Evolutionary conservation across 2,888 invertebrate genomes (phyloP).

Genomic region (Orchestes rusci): DNA sequence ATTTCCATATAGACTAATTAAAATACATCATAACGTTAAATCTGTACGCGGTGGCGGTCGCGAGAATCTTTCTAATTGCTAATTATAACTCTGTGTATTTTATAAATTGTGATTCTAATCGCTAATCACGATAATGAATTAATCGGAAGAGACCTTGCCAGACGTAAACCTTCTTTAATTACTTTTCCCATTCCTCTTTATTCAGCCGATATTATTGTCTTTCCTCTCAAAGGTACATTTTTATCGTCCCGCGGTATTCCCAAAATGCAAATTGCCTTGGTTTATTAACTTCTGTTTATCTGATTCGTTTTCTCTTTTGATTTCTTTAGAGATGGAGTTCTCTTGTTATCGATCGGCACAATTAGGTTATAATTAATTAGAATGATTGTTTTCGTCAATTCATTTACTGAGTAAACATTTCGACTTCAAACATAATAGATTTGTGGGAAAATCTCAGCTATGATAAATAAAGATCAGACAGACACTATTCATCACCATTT

Average conservation of each 20-base stretch:
- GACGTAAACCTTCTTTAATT: conserved; percentile 42
- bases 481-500: too few species aligned
- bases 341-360: too few species aligned
- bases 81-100: conserved; percentile 47
- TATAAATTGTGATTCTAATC: conserved; percentile 47
- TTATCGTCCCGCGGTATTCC: conserved; percentile 11
- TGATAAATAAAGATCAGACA: too few species aligned
- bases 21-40: conserved; percentile 45
- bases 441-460: too few species aligned
- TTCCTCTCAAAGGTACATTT: conserved; percentile 25
- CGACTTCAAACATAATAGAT: too few species aligned
- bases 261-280: conserved; percentile 21
- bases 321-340: not conserved
- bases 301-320: not conserved
- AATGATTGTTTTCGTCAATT: too few species aligned
- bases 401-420: too few species aligned
- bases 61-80: conserved; percentile 44
- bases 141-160: conserved; percentile 41
- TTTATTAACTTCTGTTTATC: conserved; percentile 22
- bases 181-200: conserved; percentile 35
- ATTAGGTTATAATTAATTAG: too few species aligned
- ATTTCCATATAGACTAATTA: conserved; percentile 39
- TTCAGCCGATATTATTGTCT: conserved; percentile 27
- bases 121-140: conserved; percentile 46
- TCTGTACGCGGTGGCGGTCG: conserved; percentile 36